Base-by-base conservation (phyloP, 2,113 vertebrate species). In the Sisor rabdophorus region DNA sequence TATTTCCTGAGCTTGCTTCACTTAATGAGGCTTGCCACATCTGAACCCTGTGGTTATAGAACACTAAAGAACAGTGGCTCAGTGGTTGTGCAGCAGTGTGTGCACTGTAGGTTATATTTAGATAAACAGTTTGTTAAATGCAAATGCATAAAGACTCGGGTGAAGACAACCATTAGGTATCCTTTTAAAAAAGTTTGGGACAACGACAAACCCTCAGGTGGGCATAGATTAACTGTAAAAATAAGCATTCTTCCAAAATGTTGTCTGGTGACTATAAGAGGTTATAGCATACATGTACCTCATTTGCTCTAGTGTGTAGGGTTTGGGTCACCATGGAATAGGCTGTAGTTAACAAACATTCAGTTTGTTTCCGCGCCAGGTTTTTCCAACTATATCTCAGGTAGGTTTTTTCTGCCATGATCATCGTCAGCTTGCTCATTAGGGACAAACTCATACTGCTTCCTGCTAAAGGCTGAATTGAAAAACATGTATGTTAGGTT, bases 21-120 rank as follows among this genome's bases (percentile, higher is more conserved):
- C 65, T 83, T 89, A 87, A 89, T 86, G 82, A 86, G 56, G 85
- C 79, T 71, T 32, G 74, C 79, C 80, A 80, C 84, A 77, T 58
- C 80, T 73, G 80, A 86, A 86, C 85, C 84, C 75, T 82, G 84
- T 71, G 86, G 73, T 81, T 74, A 53, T n/a, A 22, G 80, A 84
- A 86, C 74, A 86, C 79, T 76, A 76, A 76, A 47, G 28, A 44
- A 76, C 85, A 60, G 72, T 84, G 76, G 75, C 82, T 76, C 74
- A 79, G 1, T 80, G 83, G 53, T 87, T 58, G 28, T 58, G 24
- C 44, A 73, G 44, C 61, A 55, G 69, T 50, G 24, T 55, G 32
- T 79, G 17, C 61, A 19, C 30, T 40, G 36, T 50, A 72, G n/a
- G 17, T 58, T 60, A 63, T 24, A 44, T 44, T 48, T 11, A 75